Percentiles rank a stretch among this genome's conserved stretches.
Conservation (phyloP, 2,888 invertebrate species). For the Buathra laborator region DNA sequence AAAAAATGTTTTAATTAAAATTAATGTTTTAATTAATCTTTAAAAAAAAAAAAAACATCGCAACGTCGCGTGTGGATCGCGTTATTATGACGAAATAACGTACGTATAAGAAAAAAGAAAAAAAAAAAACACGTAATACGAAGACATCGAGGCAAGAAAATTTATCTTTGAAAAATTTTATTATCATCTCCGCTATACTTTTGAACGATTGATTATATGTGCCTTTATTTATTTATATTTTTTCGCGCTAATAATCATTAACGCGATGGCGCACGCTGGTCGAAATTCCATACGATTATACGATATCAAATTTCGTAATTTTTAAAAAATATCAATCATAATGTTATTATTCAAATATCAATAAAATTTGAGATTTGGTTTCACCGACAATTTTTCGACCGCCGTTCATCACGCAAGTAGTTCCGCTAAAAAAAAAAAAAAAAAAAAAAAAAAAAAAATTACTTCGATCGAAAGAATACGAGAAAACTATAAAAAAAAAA, state of each 20-base stretch:
- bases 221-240: too few species aligned
- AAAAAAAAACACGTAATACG: background rate
- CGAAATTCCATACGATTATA: too few species aligned
- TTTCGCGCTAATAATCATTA: too few species aligned
- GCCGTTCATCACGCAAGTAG: background rate
- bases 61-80: background rate
- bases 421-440: background rate
- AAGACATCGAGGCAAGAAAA: slow-evolving; percentile 4
- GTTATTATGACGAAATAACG: background rate
- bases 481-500: background rate
- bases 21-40: background rate
- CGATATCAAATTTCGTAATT: too few species aligned
- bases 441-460: background rate
- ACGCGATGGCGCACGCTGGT: too few species aligned
- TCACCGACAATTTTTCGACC: too few species aligned
- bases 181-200: slow-evolving; percentile 2
- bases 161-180: background rate
- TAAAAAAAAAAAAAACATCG: slow-evolving; percentile 1
- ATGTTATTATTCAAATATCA: too few species aligned
- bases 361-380: too few species aligned
- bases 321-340: too few species aligned
- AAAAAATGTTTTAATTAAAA: background rate
- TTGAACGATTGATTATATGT: slow-evolving; percentile 5
- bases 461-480: background rate
- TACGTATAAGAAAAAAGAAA: slow-evolving; percentile 17